Base-by-base conservation (phyloP, 2,113 vertebrate species). In the Odontesthes bonariensis region DNA sequence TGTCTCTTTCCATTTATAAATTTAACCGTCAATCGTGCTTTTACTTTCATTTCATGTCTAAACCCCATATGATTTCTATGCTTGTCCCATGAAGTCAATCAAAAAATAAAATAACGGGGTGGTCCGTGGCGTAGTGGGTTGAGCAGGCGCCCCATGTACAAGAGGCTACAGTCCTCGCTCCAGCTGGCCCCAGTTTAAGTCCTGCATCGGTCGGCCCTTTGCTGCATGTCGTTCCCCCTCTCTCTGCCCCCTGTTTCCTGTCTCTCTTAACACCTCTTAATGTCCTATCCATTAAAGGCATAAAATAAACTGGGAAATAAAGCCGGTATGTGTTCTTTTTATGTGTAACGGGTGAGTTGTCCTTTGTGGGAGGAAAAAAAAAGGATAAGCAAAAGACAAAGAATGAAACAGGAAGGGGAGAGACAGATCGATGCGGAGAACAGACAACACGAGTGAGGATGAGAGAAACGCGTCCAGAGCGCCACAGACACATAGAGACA, bases 1-100 rank as follows among this genome's bases (percentile, higher is more conserved):
- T 64, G 75, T 80, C 82, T 77, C 64, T 6, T 84, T 79, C 69
- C 79, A 83, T 90, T 79, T 87, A 75, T 79, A 79, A 84, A 79
- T 74, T 81, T 27, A 71, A 83, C 83, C 16, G 20, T 84, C 75
- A 80, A 62, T 56, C 11, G 1, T 20, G 72, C 75, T 83, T 81
- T 86, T 83, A 81, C 63, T 85, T 85, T 71, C 82, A 85, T 82
- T 85, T 68, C 57, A 78, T 82, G 62, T 75, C 63, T 10, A 32
- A 83, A 81, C 56, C 83, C 83, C 60, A 44, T 63, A 55, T 6
- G 9, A 61, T 80, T 71, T 85, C 77, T 68, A 13, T 79, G 63
- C 60, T 47, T 58, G 75, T 77, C 75, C 77, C 38, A 56, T 73
- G 7, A 31, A 78, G 68, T 77, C 67, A 88, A 55, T 84, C 77